Evolutionary conservation across 2,113 vertebrate species (phyloP), one percentile per base, ranked within the genome.

Genomic region (Aegotheles bennettii): DNA sequence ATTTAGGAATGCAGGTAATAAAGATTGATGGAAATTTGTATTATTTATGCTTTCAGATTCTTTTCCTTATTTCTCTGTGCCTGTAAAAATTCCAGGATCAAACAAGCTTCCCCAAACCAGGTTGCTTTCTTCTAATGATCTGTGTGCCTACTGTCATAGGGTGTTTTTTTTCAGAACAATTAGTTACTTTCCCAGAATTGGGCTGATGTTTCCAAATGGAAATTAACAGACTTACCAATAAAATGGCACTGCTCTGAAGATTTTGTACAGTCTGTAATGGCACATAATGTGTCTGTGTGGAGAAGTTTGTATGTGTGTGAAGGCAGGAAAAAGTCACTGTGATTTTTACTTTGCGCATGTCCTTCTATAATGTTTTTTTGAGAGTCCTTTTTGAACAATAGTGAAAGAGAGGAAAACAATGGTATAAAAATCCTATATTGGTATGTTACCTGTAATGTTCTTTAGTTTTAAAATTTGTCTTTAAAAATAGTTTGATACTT

Each of bases 211-310:
- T 86, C 88, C 31, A 64, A 71, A 48, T 56, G n/a, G 50, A 64
- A 69, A 79, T 82, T 88, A 21, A 61, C 36, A 86, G 54, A 8
- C 59, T 51, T 88, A 57, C 51, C 11, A 53, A 51, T 56, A 94
- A 93, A 86, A 47, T 47, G 40, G 7, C 21, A 16, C 29, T 64
- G 21, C 80, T 89, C 16, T 51, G 43, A 56, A 71, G 56, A 13
- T 71, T 74, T 63, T 75, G 4, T 68, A 18, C 6, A 13, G 51
- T 78, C 38, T 81, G 4, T 78, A 54, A 28, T 60, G 64, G 42
- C 38, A 63, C 0, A 0, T 29, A 25, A 1, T 81, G 8, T 54
- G 4, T 77, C 42, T 33, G 36, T 3, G 23, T 53, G 59, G 45
- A 73, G 40, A 60, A 60, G 43, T 10, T 64, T 50, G 9, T 78